Conservation (phyloP, 2,113 vertebrate species). For the Rhadina sibilatrix region DNA sequence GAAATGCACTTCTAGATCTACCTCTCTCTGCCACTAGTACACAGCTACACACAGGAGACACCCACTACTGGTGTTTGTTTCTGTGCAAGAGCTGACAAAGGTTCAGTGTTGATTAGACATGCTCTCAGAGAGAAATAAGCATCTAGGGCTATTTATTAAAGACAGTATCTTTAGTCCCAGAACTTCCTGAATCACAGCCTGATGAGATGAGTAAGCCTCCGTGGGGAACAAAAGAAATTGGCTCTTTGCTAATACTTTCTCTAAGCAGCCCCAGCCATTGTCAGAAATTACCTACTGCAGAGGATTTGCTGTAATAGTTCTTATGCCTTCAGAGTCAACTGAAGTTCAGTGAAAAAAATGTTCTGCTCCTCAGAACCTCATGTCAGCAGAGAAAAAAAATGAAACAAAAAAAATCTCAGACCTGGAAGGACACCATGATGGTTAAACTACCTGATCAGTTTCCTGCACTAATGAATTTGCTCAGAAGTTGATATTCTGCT, state of each 20-base stretch:
- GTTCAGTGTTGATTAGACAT: not conserved
- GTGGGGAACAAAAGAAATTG: not conserved
- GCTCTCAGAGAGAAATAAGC: not conserved
- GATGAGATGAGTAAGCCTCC: not conserved
- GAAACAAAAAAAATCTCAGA: not conserved
- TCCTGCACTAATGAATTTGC: not conserved
- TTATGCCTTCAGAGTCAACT: not conserved
- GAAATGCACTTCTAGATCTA: not conserved
- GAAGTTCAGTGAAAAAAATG: not conserved
- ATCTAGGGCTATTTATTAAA: not conserved
- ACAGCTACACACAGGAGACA: not conserved
- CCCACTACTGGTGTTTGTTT: not conserved
- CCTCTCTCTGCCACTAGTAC: not conserved
- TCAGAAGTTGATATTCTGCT: not conserved
- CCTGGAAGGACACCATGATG: not conserved
- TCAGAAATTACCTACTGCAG: not conserved
- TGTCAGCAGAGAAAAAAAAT: not conserved
- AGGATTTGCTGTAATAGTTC: not conserved
- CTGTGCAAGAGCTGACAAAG: not conserved
- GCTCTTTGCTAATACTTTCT: not conserved
- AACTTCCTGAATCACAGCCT: not conserved
- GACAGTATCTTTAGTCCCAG: not conserved
- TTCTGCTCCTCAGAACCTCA: not conserved
- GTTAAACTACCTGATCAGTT: not conserved
- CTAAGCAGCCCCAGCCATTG: not conserved